These are phyloP conservation scores for Emys orbicularis DNA, from an alignment of 2,797 vertebrate species.

Conservation along the genomic window DNA sequence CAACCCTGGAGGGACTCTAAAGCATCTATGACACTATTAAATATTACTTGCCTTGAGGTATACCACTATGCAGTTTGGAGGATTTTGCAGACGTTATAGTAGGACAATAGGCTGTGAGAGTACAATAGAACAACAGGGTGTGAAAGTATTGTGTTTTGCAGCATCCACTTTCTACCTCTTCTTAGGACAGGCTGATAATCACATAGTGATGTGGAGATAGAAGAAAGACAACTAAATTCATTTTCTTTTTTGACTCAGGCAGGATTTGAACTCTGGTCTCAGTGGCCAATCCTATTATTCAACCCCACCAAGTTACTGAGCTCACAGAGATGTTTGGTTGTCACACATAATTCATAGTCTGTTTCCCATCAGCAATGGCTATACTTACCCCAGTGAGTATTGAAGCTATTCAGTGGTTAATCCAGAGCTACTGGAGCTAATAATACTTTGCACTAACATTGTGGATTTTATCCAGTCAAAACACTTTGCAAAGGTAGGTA, in stretches of 20 bases:
- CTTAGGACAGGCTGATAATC: not conserved
- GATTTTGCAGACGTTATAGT: too few species aligned
- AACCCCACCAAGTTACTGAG: not conserved
- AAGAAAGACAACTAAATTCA: not conserved
- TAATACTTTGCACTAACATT: not conserved
- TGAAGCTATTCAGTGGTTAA: not conserved
- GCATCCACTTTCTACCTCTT: not conserved
- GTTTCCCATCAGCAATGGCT: not conserved
- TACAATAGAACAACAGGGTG: too few species aligned
- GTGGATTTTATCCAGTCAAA: not conserved
- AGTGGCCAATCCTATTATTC: not conserved
- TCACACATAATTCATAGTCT: not conserved
- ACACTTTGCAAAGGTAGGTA: constrained; percentile 12
- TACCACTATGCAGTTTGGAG: too few species aligned
- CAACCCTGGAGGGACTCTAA: too few species aligned
- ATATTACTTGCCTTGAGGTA: too few species aligned
- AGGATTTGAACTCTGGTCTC: not conserved
- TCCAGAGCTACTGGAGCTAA: not conserved
- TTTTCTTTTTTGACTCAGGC: not conserved
- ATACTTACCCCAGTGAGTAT: not conserved
- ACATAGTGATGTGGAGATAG: not conserved
- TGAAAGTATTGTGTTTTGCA: too few species aligned
- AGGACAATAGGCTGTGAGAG: too few species aligned
- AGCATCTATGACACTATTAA: too few species aligned
- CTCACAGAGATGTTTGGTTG: not conserved